A percentile compares a stretch with the other conserved stretches of the same genome.
Conservation (phyloP, 2,113 vertebrate genomes). For the Aramus guarauna region DNA sequence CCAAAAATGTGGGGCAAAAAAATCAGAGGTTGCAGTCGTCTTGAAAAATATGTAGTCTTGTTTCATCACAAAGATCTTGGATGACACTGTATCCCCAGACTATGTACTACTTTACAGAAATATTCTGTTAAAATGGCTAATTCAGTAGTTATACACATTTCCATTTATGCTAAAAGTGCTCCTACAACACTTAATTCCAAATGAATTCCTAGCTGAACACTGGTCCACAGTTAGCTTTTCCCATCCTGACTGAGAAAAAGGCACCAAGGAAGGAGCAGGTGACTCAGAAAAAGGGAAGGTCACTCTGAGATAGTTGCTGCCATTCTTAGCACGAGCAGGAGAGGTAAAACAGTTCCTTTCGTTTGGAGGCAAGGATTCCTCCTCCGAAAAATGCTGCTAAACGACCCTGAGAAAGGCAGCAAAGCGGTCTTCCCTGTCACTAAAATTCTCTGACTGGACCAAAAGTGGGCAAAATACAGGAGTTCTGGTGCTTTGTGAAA, state of each 20-base stretch:
- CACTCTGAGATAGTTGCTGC: background rate
- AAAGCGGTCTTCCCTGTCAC: background rate
- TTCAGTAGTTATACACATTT: background rate
- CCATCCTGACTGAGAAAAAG: background rate
- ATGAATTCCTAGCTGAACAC: background rate
- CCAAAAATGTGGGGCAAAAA: fast-evolving
- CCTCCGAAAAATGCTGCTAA: background rate
- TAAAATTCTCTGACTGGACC: background rate
- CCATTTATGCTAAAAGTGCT: background rate
- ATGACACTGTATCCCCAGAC: background rate
- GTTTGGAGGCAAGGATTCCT: background rate
- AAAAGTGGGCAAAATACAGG: background rate
- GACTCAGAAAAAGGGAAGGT: background rate
- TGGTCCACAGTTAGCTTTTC: background rate
- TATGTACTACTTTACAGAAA: background rate
- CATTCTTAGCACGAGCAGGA: background rate
- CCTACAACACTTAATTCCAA: background rate
- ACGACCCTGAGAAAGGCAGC: background rate
- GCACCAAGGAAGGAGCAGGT: background rate
- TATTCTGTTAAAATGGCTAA: background rate
- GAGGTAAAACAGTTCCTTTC: background rate
- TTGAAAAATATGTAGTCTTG: background rate
- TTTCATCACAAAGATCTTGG: background rate
- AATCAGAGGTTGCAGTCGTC: background rate
- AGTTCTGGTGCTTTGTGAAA: too few species aligned